Conservation (phyloP, 2,113 vertebrate genomes). For the Xenopus tropicalis region UCB_Xtro_10.0 CM004444.2:33753001-33753500, state of each 20-base stretch:
- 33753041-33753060: no score
- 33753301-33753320: constrained; percentile 33
- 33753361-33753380: constrained; percentile 20
- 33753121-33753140: no score
- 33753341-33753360: constrained; percentile 22
- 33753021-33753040: no score
- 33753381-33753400: constrained; percentile 14
- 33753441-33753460: constrained; percentile 4
- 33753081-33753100: no score
- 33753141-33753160: no score
- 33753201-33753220: no score
- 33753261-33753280: not conserved
- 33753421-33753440: not conserved
- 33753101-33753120: no score
- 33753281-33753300: constrained; percentile 41
- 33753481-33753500: not conserved
- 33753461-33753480: not conserved
- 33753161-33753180: no score
- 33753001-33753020: no score
- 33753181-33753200: no score
- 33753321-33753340: constrained; percentile 40
- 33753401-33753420: constrained; percentile 1
- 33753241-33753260: no score
- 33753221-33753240: not conserved
- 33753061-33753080: no score